A percentile compares a stretch with the other conserved stretches of the same genome.
Evolutionary conservation across 2,113 vertebrate genomes (phyloP).

Genomic region (Zosterops pallidus): DNA sequence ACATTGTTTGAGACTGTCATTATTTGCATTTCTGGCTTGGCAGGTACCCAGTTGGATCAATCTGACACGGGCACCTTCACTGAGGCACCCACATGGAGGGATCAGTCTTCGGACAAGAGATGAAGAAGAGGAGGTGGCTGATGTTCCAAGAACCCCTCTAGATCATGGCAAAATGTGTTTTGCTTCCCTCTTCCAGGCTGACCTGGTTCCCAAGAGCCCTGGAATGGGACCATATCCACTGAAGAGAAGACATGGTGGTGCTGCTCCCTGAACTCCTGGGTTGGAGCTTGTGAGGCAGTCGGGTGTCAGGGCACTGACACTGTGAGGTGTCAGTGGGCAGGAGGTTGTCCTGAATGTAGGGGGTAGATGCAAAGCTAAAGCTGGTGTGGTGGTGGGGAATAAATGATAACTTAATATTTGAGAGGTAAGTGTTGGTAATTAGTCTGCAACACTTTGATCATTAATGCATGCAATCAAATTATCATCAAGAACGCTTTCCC

Average conservation of each 20-base stretch:
- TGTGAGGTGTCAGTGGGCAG: not conserved
- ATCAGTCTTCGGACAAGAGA: not conserved
- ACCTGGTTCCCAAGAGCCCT: not conserved
- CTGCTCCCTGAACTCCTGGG: not conserved
- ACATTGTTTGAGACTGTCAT: conserved; percentile 20
- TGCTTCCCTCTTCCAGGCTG: not conserved
- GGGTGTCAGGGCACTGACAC: not conserved
- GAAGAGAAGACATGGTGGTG: not conserved
- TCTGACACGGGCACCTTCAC: not conserved
- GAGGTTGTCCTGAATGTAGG: not conserved
- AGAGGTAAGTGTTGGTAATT: conserved; percentile 76
- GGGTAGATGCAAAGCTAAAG: not conserved
- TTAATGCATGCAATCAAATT: conserved; percentile 79
- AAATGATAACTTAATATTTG: conserved; percentile 75
- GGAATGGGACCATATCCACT: not conserved
- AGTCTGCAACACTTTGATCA: conserved; percentile 79
- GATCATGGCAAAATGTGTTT: not conserved
- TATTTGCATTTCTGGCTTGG: conserved; percentile 36
- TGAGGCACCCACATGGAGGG: not conserved
- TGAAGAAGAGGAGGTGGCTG: not conserved
- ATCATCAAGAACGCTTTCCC: conserved; percentile 74
- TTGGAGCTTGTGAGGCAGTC: not conserved
- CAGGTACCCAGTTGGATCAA: not conserved
- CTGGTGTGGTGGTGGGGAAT: not conserved
- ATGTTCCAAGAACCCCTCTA: not conserved